Base-by-base conservation (phyloP, 2,113 vertebrate species). In the Ophiodon elongatus region DNA sequence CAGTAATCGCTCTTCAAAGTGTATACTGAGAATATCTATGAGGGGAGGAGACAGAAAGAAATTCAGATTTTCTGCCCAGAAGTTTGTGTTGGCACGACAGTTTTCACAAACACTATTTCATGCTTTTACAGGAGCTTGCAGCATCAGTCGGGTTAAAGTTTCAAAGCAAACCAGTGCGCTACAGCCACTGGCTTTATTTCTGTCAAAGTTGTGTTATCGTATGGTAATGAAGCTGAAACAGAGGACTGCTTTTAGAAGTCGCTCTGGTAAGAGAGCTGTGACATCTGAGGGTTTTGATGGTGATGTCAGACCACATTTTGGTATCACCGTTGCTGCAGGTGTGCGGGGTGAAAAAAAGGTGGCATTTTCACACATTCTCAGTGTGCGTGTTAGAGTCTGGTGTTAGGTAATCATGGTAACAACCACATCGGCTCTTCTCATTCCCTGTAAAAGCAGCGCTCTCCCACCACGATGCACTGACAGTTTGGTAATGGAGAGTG, bases 401-500 rank as follows among this genome's bases (percentile, higher is more conserved):
- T 64, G 56, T 35, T 39, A 5, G 35, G n/a, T 45, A 62, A 31
- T 85, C 25, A 50, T 71, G 45, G 60, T 41, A 73, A 62, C 17
- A 47, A 54, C 45, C 43, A 64, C 68, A 77, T 57, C 8, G 25
- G 41, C 68, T 87, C 23, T 17, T 59, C 73, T 81, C 66, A 9
- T 9, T 70, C 21, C 57, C 59, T 72, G 35, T 45, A 45, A 72
- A 68, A 73, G 73, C 76, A 70, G 63, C 0, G 56, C 37, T 63
- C n/a, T 76, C 60, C 17, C 45, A 41, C 54, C 52, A 57, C 1
- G 0, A 39, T 35, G 65, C 8, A 60, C 80, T 65, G 56, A 54
- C 68, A 83, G 62, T 27, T 35, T 52, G 73, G 59, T 77, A 71
- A 78, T 65, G 57, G 80, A 80, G 77, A 71, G 67, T 6, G 17